Evolutionary conservation across 2,888 invertebrate genomes (phyloP).

Genomic region (Imbricaverruca yamaguchii): DNA sequence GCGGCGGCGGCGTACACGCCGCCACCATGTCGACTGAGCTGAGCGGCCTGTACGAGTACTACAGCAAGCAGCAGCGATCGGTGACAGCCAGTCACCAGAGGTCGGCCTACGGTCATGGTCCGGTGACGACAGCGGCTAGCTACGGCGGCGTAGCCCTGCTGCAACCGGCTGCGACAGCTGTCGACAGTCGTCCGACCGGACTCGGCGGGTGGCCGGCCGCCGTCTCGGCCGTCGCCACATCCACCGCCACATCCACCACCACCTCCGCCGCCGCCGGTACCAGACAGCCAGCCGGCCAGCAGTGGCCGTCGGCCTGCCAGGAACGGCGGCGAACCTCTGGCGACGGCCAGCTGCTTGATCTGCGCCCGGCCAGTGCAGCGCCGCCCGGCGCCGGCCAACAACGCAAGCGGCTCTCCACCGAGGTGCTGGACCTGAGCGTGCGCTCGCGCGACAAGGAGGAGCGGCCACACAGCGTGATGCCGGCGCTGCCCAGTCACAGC

Average conservation of each 20-base stretch:
- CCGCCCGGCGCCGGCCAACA: conserved; percentile 7
- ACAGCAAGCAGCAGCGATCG: neutral
- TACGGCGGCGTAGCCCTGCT: neutral
- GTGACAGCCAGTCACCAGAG: neutral
- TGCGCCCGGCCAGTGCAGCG: conserved; percentile 4
- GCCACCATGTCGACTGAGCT: neutral
- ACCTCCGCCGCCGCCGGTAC: too few species aligned
- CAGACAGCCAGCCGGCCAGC: neutral
- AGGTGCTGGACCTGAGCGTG: conserved; percentile 23
- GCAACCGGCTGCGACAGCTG: neutral
- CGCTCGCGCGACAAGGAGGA: neutral
- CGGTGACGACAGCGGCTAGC: neutral
- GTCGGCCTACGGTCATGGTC: too few species aligned
- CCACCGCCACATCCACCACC: too few species aligned
- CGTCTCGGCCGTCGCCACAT: too few species aligned
- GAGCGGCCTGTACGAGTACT: neutral
- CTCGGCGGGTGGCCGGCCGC: too few species aligned
- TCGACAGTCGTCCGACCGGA: neutral
- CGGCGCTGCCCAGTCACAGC: neutral
- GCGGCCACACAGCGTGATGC: conserved; percentile 21
- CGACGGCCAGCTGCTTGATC: conserved; percentile 4
- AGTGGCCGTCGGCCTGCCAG: neutral
- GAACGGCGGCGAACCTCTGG: neutral
- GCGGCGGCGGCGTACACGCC: neutral
- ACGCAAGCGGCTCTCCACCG: conserved; percentile 16